Evolutionary conservation across 2,113 vertebrate genomes (phyloP), one percentile per base, ranked within the genome.

Genomic region (Paralichthys olivaceus): DNA sequence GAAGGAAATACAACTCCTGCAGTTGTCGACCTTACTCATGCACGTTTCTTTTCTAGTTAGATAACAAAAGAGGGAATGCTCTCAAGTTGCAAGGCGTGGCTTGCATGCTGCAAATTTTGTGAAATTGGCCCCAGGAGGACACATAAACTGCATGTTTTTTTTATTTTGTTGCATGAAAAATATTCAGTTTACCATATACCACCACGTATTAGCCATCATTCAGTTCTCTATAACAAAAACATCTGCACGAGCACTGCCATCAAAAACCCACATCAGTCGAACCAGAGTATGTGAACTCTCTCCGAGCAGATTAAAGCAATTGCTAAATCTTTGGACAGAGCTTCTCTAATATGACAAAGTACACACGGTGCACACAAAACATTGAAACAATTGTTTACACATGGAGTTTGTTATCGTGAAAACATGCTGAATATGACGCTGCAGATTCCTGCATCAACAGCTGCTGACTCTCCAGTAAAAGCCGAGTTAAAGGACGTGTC

Each of bases 391-490:
- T 20, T 49, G 34, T 66, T 53, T 34, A 49, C 4, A n/a, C 20
- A 17, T 54, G 34, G 7, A 19, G 29, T 32, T 3, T 2, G 14
- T 69, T 28, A 37, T 12, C 14, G 25, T 15, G 13, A 3, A 20
- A 15, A 49, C n/a, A 29, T 34, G 23, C 45, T 49, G 45, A 34
- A 19, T 37, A 5, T 43, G 49, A 64, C 65, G 8, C 60, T 4
- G 58, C 13, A 43, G 45, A 20, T 34, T 75, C 7, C 23, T 14
- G 26, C 23, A 53, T 34, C 22, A 65, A 25, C 84, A 70, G 69
- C 77, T 62, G 25, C 65, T 67, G 54, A 67, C 26, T 29, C 55
- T 80, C 60, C 25, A 9, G n/a, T 55, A 43, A 45, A 11, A 40
- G 45, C 45, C 17, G 45, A 28, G 8, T 80, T 29, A 57, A 72